Conservation (phyloP, 1,140 invertebrate species). For the Himalopsyche phryganea region DNA sequence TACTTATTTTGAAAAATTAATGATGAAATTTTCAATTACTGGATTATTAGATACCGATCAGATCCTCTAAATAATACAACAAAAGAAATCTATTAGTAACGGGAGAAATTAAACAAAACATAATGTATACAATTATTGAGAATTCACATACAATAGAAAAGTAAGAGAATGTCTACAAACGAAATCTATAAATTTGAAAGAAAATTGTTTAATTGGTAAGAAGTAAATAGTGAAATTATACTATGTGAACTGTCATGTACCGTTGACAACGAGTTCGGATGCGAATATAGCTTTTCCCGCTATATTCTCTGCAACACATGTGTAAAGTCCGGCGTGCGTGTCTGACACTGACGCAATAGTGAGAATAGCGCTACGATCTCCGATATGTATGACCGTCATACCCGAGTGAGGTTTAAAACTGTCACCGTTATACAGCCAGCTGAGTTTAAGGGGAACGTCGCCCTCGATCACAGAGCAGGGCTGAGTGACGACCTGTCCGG, state of each 20-base stretch:
- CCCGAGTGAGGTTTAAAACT: conserved; percentile 48
- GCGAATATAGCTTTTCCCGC: conserved; percentile 54
- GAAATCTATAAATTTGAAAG: neutral
- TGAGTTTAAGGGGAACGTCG: conserved; percentile 65
- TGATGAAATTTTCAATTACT: neutral
- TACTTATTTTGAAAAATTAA: neutral
- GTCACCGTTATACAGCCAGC: conserved; percentile 67
- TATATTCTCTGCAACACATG: conserved; percentile 62
- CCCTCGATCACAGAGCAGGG: conserved; percentile 74
- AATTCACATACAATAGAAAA: neutral
- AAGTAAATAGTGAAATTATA: no score
- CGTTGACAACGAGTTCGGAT: conserved; percentile 58
- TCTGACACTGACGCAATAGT: conserved; percentile 63
- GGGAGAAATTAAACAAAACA: no score
- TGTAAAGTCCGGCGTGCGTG: conserved; percentile 62
- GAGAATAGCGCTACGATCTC: conserved; percentile 61
- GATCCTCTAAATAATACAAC: no score
- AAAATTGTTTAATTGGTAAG: no score
- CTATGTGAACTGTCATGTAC: conserved; percentile 41
- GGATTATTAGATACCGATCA: no score
- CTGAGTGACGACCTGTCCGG: conserved; percentile 60
- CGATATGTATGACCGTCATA: conserved; percentile 57
- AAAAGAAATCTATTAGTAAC: no score
- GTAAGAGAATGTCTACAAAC: neutral
- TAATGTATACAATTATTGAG: no score